A percentile compares a stretch with the other conserved stretches of the same genome.
These are phyloP conservation scores for Meles meles DNA, from an alignment of 2,113 vertebrate species.

Conservation along the genomic window DNA sequence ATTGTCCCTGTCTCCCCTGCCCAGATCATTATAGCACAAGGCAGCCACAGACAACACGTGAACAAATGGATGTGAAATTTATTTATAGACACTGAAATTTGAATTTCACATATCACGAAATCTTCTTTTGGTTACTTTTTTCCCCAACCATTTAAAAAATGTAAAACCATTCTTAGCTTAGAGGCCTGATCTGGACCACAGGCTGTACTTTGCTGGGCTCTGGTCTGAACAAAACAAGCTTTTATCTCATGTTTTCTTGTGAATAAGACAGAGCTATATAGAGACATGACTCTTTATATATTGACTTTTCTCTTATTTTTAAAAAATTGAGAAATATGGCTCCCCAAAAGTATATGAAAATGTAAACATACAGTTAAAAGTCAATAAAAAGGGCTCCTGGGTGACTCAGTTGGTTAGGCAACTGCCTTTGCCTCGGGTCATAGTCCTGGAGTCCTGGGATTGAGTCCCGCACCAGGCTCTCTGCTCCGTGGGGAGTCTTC, in stretches of 20 bases:
- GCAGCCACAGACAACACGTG: background rate
- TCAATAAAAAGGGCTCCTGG: background rate
- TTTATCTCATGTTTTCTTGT: background rate
- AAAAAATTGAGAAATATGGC: background rate
- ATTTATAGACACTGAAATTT: background rate
- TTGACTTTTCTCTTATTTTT: background rate
- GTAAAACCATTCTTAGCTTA: background rate
- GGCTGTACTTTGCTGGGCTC: background rate
- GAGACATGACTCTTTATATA: background rate
- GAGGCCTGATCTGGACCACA: background rate
- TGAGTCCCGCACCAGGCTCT: too few species aligned
- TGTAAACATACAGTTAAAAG: background rate
- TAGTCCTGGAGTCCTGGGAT: too few species aligned
- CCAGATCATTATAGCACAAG: background rate
- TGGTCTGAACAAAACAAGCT: background rate
- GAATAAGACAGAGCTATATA: background rate
- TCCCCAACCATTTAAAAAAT: background rate
- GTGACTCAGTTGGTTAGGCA: too few species aligned
- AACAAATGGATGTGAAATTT: background rate
- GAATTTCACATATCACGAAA: background rate
- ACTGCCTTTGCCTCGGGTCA: too few species aligned
- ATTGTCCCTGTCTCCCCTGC: background rate
- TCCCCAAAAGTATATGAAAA: background rate
- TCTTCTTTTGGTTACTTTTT: background rate
- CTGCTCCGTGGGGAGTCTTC: too few species aligned